phyloP scores from a whole-genome alignment of 2,113 vertebrate species.

The Isichthys henryi region DNA sequence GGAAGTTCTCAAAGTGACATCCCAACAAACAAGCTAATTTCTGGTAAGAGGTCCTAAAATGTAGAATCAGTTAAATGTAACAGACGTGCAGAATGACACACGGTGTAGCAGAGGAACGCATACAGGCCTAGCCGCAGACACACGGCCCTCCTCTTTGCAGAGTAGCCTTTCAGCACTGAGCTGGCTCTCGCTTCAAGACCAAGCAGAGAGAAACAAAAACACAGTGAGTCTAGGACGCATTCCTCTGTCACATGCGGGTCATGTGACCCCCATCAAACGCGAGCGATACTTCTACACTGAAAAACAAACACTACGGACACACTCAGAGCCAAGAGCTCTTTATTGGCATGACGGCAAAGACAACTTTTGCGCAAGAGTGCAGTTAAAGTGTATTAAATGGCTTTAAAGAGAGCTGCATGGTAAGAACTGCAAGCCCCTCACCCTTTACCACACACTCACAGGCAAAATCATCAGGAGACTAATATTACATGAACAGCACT shows the following conservation, averaged over 20 bases:
- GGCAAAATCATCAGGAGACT: background rate
- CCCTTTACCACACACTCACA: background rate
- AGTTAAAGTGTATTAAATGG: background rate
- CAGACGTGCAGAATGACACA: background rate
- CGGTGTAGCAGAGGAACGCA: background rate
- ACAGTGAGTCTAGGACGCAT: background rate
- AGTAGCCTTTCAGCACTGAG: background rate
- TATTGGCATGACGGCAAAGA: background rate
- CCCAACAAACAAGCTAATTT: background rate
- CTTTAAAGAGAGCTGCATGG: background rate
- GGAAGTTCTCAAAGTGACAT: background rate
- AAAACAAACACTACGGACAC: background rate
- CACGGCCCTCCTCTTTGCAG: background rate
- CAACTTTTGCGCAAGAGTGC: background rate
- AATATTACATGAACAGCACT: background rate
- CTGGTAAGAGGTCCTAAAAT: background rate
- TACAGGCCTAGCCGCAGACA: background rate
- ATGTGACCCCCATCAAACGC: background rate
- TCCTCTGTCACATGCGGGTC: background rate
- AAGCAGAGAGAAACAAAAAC: background rate
- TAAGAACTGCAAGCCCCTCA: background rate
- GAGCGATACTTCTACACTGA: background rate
- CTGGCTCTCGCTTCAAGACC: background rate
- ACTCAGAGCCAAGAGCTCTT: background rate
- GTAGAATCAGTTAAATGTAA: background rate